Percentiles rank a stretch among this genome's conserved stretches.
Conservation (phyloP, 2,113 vertebrate genomes). For the Pedionomus torquatus region DNA sequence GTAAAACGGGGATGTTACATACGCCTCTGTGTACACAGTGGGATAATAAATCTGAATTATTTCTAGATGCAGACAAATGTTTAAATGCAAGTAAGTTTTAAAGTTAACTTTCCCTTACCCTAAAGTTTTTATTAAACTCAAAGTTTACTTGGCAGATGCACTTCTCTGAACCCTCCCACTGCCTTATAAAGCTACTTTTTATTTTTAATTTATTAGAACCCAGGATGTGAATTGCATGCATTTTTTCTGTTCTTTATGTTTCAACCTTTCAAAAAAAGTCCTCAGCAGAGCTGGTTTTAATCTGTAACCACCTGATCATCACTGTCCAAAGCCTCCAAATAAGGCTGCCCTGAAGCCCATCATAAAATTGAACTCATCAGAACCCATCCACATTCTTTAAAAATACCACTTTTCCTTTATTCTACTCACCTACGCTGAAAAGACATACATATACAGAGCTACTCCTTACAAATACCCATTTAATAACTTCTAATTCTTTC, state of each 20-base stretch:
- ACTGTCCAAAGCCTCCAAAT: not conserved
- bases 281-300: not conserved
- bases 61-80: not conserved
- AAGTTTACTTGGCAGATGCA: not conserved
- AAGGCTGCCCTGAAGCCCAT: not conserved
- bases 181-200: not conserved
- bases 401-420: not conserved
- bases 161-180: not conserved
- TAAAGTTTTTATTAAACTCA: not conserved
- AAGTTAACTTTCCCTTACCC: slow-evolving; percentile 1
- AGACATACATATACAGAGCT: not conserved
- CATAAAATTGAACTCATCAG: not conserved
- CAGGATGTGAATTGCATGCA: not conserved
- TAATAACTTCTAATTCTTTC: not conserved
- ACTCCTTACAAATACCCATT: not conserved
- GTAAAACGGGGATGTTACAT: slow-evolving; percentile 1
- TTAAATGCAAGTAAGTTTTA: not conserved
- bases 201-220: not conserved
- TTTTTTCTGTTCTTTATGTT: not conserved
- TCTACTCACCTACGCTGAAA: not conserved
- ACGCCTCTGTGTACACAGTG: slow-evolving; percentile 44
- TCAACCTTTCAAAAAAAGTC: not conserved
- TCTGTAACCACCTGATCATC: not conserved
- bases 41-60: slow-evolving; percentile 38
- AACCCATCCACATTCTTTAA: not conserved